Base-by-base conservation (phyloP, 2,113 vertebrate genomes). In the Aegotheles bennettii region DNA sequence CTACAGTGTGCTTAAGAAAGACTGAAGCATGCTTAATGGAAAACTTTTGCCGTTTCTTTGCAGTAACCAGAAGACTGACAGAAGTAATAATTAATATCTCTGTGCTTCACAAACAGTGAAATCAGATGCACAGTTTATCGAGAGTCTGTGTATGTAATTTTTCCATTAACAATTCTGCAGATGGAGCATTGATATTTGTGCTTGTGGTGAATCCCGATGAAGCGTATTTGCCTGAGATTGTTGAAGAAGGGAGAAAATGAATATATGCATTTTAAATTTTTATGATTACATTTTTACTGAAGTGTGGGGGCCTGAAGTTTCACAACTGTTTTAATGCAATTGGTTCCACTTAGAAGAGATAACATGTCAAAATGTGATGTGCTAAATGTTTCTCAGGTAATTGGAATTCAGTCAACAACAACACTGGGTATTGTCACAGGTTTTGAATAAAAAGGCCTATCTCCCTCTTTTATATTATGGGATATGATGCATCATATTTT, bases 221-320 rank as follows among this genome's bases (percentile, higher is more conserved):
- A 84, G 76, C n/a, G 0, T 64, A 79, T 92, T 97, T 95, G 61
- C 94, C 92, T 96, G 85, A 85, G 70, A 76, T 81, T 95, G 91
- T 90, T 96, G 85, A 96, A 96, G 69, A 93, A 92, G 43, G 70
- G n/a, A 75, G 59, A 78, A 96, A 96, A 97, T 93, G 71, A 98
- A 97, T 97, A 96, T 92, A 67, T 96, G 78, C 96, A 97, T 97
- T 97, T 97, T 87, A 96, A 96, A 87, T 93, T 94, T 98, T 97
- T 96, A 94, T 97, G 75, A 97, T 98, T 97, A 95, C 53, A 81
- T 90, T 96, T 97, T 94, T 95, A 91, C 84, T 85, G 80, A 96
- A 97, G 78, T 92, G 80, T 95, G 53, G 87, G 95, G 80, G 61
- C 38, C 94, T 95, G 64, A 92, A 87, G 81, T 92, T 97, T 97